Conservation (phyloP, 2,888 invertebrate species). For the Dilophus febrilis region DNA sequence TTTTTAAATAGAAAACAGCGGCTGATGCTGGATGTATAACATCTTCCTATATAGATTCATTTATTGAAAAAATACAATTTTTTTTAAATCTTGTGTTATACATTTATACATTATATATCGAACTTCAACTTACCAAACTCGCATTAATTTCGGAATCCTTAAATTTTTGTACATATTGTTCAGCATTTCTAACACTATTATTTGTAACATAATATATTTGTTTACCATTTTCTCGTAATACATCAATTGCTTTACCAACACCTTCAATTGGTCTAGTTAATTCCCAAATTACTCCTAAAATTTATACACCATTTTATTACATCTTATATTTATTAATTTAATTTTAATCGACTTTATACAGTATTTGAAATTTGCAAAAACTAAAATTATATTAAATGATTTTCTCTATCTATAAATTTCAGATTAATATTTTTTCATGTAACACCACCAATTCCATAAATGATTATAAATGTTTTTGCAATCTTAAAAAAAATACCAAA, state of each 20-base stretch:
- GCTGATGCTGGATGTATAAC: conserved; percentile 30
- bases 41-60: conserved; percentile 25
- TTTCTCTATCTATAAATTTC: too few relatives aligned
- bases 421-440: too few relatives aligned
- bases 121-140: conserved; percentile 16
- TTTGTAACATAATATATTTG: conserved; percentile 27
- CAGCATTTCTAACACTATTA: conserved; percentile 23
- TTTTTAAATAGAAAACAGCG: conserved; percentile 30
- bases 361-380: too few relatives aligned
- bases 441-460: too few relatives aligned
- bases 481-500: too few relatives aligned
- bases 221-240: conserved; percentile 27
- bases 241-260: conserved; percentile 14
- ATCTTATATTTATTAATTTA: background rate
- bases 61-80: too few relatives aligned
- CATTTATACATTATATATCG: too few relatives aligned
- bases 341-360: too few relatives aligned
- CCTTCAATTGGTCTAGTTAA: conserved; percentile 15
- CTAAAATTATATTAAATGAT: too few relatives aligned
- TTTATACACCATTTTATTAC: background rate
- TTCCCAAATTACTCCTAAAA: conserved; percentile 33
- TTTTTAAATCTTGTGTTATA: too few relatives aligned
- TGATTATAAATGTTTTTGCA: too few relatives aligned
- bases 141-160: conserved; percentile 18
- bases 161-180: conserved; percentile 21